These are phyloP conservation scores for Apamea anceps DNA, from an alignment of 2,888 invertebrate species.

Conservation along the genomic window DNA sequence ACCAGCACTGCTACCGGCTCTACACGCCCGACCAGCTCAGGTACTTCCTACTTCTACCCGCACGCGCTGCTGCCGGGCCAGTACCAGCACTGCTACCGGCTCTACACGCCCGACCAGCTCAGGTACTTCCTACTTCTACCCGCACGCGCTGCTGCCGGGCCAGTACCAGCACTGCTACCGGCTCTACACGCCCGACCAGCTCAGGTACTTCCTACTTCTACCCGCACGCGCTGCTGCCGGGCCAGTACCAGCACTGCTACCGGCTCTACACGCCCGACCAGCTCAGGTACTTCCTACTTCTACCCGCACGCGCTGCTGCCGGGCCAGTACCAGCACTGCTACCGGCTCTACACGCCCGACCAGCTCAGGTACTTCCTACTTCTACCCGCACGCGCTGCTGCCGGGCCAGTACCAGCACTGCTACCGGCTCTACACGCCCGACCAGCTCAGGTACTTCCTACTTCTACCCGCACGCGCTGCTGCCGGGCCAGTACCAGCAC, in stretches of 20 bases:
- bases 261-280: constrained; percentile 92
- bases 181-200: constrained; percentile 91
- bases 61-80: constrained; percentile 98
- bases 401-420: constrained; percentile 98
- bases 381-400: constrained; percentile 98
- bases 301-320: constrained; percentile 98
- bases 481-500: constrained; percentile 98
- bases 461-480: constrained; percentile 97
- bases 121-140: constrained; percentile 93
- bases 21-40: constrained; percentile 91
- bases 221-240: constrained; percentile 98
- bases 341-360: constrained; percentile 93
- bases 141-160: constrained; percentile 97
- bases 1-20: constrained; percentile 94
- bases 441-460: neutral
- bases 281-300: constrained; percentile 74
- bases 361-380: neutral
- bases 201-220: constrained; percentile 91
- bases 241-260: constrained; percentile 97
- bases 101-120: constrained; percentile 91
- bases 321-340: constrained; percentile 98
- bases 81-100: constrained; percentile 96
- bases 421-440: constrained; percentile 94
- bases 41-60: constrained; percentile 94
- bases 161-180: constrained; percentile 97